A percentile compares a stretch with the other conserved stretches of the same genome.
Evolutionary conservation across 2,888 invertebrate species (phyloP).

Genomic region (Plagodis pulveraria): DNA sequence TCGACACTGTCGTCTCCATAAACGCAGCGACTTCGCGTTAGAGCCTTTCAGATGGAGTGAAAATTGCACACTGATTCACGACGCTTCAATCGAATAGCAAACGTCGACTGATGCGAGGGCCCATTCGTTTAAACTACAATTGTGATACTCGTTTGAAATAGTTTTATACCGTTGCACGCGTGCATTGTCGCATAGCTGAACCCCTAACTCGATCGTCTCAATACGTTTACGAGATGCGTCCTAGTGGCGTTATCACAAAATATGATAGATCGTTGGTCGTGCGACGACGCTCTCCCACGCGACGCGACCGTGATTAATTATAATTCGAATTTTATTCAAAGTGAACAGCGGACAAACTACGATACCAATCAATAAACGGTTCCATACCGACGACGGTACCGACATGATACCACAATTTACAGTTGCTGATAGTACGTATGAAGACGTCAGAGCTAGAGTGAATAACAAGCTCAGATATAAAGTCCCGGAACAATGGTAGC

Average conservation of each 20-base stretch:
- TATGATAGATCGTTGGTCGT: constrained; percentile 82
- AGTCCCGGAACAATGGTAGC: constrained; percentile 72
- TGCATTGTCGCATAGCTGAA: constrained; percentile 67
- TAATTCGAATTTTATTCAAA: constrained; percentile 86
- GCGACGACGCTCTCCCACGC: constrained; percentile 82
- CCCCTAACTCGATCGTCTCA: constrained; percentile 68
- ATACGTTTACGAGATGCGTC: constrained; percentile 77
- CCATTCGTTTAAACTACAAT: constrained; percentile 40
- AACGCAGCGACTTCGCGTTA: constrained; percentile 54
- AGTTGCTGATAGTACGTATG: constrained; percentile 76
- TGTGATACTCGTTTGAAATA: constrained; percentile 51
- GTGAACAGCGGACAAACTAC: constrained; percentile 83
- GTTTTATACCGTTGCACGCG: constrained; percentile 57
- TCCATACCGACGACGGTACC: constrained; percentile 81
- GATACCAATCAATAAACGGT: constrained; percentile 85
- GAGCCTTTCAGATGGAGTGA: constrained; percentile 49
- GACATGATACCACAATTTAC: constrained; percentile 83
- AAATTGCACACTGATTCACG: constrained; percentile 53
- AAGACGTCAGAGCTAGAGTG: constrained; percentile 77
- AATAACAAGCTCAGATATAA: constrained; percentile 69
- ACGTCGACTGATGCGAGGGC: constrained; percentile 25
- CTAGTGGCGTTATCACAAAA: constrained; percentile 84
- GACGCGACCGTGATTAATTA: constrained; percentile 81
- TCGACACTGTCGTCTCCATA: constrained; percentile 63
- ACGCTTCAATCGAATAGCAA: constrained; percentile 39